Base-by-base conservation (phyloP, 2,888 invertebrate genomes). In the Pheosia gnoma region DNA sequence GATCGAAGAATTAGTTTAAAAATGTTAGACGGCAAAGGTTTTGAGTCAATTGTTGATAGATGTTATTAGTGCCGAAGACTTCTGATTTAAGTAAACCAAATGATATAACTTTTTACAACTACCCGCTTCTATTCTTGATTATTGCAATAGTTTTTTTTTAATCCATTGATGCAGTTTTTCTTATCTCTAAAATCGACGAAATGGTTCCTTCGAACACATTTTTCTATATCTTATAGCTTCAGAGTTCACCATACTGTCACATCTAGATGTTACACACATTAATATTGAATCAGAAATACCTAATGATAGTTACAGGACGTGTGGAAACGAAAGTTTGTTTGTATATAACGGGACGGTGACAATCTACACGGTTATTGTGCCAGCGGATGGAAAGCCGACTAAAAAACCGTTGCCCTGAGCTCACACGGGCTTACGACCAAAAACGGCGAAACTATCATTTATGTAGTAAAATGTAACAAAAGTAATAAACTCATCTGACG, bases 331-430 rank as follows among this genome's bases (percentile, higher is more conserved):
- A 89, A 88, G 87, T 83, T 69, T 57, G 43, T 57, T 25, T 25
- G 36, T 63, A 74, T 79, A 85, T 82, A 81, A 82, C 81, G 81
- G 79, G 74, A 77, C 80, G 61, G 71, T 60, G 71, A 66, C 72
- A 88, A 87, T 25, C 25, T 25, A 25, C 80, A 87, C 73, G 87
- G 89, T 87, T 80, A 89, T 71, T 74, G 79, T 85, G 84, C 82
- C 86, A 79, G 66, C 81, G 80, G 83, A 86, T 88, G 84, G 88
- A 90, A 90, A 90, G 88, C 85, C 80, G 74, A 60, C 62, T 68
- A 75, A 75, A 80, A 75, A 78, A 80, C 70, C 71, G 75, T 79
- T 75, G 75, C 59, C 59, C 63, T 67, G 66, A 72, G 51, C 9
- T 51, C 51, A 54, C 39, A 54, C 54, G 38, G 38, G 54, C 38